Base-by-base conservation (phyloP, 2,797 vertebrate genomes). In the Urocyon cinereoargenteus region DNA sequence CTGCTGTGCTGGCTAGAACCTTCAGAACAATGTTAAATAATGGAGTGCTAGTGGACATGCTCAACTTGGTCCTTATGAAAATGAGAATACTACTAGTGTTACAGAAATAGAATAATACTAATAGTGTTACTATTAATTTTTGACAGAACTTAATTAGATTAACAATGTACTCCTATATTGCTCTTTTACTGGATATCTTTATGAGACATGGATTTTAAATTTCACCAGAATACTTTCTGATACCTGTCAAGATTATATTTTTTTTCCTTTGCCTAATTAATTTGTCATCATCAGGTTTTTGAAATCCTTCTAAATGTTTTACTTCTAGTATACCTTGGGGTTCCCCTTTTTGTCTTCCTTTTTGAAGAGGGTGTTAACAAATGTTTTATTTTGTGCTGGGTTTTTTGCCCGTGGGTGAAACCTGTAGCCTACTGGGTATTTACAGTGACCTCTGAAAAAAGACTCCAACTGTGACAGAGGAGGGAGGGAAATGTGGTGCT, bases 141-240 rank as follows among this genome's bases (percentile, higher is more conserved):
- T 79, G 34, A 13, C 51, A 87, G 53, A 97, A 77, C 6, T 83
- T 94, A 92, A 59, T 77, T 75, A 26, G 10, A 66, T 90, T n/a
- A 93, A 9, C 49, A 15, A 31, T 83, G 0, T 68, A 62, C 68
- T 61, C 34, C 34, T 72, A 0, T 85, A 53, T 81, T 96, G 18
- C 15, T 86, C 14, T 87, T 94, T 84, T 86, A 79, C 15, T 90
- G 84, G 62, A 28, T 93, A 64, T 86, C 36, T 86, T 94, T 97
- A 66, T 82, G 82, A 86, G 59, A 87, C 89, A 31, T 34, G n/a
- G 36, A 86, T 95, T 91, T 96, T 75, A 8, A 90, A 88, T 94
- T 84, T 84, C 86, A 83, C 83, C 87, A 66, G 11, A 73, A 81
- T 91, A 36, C n/a, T 62, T 86, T 81, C 93, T 86, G 77, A 61